These are phyloP conservation scores for Apotomis turbidana DNA, from an alignment of 2,888 invertebrate species.

Conservation along the genomic window DNA sequence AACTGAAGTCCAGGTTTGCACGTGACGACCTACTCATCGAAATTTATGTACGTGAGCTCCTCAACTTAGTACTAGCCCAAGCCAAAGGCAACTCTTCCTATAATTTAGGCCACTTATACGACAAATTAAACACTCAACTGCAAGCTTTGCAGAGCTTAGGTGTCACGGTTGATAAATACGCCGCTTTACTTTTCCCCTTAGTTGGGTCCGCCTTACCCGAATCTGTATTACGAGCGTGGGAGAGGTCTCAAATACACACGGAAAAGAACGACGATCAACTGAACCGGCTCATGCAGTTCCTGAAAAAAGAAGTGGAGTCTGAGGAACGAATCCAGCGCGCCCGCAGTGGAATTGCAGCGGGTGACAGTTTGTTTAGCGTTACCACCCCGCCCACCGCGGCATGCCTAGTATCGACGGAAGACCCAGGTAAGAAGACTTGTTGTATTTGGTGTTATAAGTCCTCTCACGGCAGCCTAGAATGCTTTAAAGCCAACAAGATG, in stretches of 20 bases:
- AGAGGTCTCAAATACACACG: no score
- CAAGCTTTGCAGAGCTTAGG: no score
- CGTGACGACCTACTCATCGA: no score
- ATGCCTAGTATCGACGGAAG: conserved; percentile 4
- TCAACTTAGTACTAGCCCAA: no score
- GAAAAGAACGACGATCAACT: conserved; percentile 1
- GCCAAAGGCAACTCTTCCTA: not conserved
- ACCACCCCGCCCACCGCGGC: not conserved
- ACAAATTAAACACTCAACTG: no score
- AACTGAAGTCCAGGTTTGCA: no score
- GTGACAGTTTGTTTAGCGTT: not conserved
- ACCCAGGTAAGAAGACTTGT: conserved; percentile 3
- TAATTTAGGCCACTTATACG: no score
- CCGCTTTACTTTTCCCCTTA: no score
- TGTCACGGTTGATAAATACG: not conserved
- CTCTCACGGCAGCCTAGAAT: not conserved
- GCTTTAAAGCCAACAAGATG: not conserved
- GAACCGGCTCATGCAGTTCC: conserved; percentile 1
- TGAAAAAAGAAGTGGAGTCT: conserved; percentile 9
- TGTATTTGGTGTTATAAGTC: conserved; percentile 4
- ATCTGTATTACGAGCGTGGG: no score
- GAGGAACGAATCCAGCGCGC: conserved; percentile 8
- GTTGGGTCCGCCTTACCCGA: no score
- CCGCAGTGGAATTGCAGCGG: not conserved
- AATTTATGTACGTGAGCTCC: no score